phyloP scores from a whole-genome alignment of 2,888 invertebrate genomes.

The Prenolepis imparis region DNA sequence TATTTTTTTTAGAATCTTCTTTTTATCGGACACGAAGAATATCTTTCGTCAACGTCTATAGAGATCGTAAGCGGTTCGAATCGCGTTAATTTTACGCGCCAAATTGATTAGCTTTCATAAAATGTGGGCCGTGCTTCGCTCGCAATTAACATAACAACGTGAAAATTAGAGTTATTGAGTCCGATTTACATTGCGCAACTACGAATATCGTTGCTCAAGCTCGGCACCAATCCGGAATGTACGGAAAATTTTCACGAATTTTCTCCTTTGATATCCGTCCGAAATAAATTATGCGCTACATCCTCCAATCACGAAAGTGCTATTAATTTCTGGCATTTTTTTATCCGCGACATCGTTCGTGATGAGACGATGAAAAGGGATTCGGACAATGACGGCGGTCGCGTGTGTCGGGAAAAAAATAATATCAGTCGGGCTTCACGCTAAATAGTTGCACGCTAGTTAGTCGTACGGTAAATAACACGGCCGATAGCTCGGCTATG shows the following conservation, averaged over 20 bases:
- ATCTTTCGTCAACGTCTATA: constrained; percentile 19
- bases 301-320: too few relatives aligned
- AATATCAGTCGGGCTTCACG: not conserved
- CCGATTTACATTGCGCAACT: constrained; percentile 75
- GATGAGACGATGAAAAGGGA: not conserved
- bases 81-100: constrained; percentile 58
- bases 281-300: not conserved
- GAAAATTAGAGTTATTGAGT: constrained; percentile 78
- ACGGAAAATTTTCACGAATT: not conserved
- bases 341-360: not conserved
- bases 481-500: constrained; percentile 37
- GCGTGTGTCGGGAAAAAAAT: not conserved
- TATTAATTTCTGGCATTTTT: not conserved
- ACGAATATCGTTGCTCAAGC: constrained; percentile 33
- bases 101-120: constrained; percentile 69
- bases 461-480: constrained; percentile 41
- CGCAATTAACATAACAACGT: constrained; percentile 80
- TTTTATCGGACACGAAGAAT: not conserved
- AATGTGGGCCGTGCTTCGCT: constrained; percentile 67
- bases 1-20: not conserved
- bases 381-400: not conserved
- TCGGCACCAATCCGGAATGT: not conserved
- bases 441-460: constrained; percentile 33
- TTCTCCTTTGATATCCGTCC: not conserved
- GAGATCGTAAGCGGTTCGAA: not conserved